Conservation (phyloP, 2,113 vertebrate genomes). For the Dasyornis broadbenti region DNA sequence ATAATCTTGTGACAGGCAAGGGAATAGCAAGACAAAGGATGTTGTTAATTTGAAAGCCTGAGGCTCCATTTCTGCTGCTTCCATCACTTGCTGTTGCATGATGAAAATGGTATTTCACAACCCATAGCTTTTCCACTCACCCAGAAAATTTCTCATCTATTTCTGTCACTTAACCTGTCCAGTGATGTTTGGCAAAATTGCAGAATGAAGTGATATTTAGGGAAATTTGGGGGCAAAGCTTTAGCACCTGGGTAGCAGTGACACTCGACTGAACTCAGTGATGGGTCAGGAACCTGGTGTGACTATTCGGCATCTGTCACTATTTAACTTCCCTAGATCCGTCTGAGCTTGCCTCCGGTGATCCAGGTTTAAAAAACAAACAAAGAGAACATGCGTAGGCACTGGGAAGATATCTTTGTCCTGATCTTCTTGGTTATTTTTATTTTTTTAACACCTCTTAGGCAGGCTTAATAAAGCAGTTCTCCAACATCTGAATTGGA, state of each 20-base stretch:
- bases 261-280: neutral
- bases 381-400: neutral
- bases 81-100: neutral
- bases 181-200: neutral
- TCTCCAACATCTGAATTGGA: conserved; percentile 64
- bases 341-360: neutral
- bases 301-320: neutral
- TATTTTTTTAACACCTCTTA: conserved; percentile 54
- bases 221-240: neutral
- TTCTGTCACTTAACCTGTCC: neutral
- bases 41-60: neutral
- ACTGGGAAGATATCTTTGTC: conserved; percentile 22
- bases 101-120: neutral
- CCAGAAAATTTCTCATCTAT: neutral
- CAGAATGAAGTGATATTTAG: neutral
- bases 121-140: neutral
- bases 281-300: neutral
- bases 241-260: neutral
- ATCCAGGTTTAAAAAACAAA: conserved; percentile 15
- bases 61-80: neutral
- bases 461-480: conserved; percentile 53
- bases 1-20: neutral
- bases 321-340: neutral
- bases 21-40: neutral
- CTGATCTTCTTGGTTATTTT: conserved; percentile 22